Conservation (phyloP, 1,140 invertebrate genomes). For the Centruroides sculpturatus region DNA sequence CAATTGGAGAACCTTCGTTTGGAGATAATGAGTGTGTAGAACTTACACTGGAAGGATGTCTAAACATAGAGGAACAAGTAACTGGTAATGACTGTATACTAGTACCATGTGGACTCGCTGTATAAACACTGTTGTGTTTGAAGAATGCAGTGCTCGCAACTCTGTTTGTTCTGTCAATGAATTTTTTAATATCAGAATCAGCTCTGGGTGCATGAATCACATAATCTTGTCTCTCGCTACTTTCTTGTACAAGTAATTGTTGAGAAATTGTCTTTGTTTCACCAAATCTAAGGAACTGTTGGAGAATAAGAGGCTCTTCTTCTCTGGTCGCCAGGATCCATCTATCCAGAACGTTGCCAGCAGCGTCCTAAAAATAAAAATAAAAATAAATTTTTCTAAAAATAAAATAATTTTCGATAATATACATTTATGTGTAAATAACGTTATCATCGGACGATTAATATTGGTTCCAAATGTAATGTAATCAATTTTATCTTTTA, state of each 20-base stretch:
- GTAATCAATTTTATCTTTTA: too few species aligned
- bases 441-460: too few species aligned
- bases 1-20: conserved; percentile 13
- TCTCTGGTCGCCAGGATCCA: conserved; percentile 68
- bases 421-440: too few species aligned
- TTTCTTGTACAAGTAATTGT: conserved; percentile 52
- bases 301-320: conserved; percentile 68
- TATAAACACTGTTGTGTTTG: too few species aligned
- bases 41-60: conserved; percentile 15
- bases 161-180: conserved; percentile 33
- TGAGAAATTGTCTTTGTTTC: conserved; percentile 68
- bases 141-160: not conserved
- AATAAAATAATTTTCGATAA: too few species aligned
- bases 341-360: conserved; percentile 35
- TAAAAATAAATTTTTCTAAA: not conserved
- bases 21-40: conserved; percentile 17
- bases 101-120: not conserved
- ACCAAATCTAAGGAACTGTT: conserved; percentile 70
- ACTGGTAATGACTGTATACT: too few species aligned
- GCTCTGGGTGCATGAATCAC: conserved; percentile 5
- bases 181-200: conserved; percentile 42
- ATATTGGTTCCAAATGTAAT: too few species aligned
- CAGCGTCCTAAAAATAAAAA: conserved; percentile 7
- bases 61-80: not conserved
- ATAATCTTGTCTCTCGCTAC: conserved; percentile 3